A percentile compares a stretch with the other conserved stretches of the same genome.
These are phyloP conservation scores for Pteronotus mesoamericanus DNA, from an alignment of 2,797 vertebrate genomes.

Conservation along the genomic window DNA sequence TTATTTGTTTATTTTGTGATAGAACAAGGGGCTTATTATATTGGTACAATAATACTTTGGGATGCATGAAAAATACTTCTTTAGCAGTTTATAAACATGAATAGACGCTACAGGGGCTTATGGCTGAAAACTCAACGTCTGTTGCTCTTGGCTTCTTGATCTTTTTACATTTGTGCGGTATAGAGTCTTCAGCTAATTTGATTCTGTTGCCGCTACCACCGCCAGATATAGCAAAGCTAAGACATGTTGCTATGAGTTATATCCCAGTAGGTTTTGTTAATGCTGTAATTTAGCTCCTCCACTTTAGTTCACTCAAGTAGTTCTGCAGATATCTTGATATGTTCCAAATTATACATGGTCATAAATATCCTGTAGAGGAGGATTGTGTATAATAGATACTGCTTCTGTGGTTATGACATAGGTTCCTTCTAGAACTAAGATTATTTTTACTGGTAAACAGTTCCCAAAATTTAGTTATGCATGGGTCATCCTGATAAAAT, in stretches of 20 bases:
- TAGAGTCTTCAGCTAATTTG: background rate
- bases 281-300: background rate
- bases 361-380: background rate
- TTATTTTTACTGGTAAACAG: background rate
- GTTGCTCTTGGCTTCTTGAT: slow-evolving; percentile 32
- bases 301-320: background rate
- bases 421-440: background rate
- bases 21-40: background rate
- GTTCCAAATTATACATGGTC: background rate
- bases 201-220: background rate
- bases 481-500: background rate
- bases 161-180: background rate
- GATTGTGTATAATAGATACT: background rate
- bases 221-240: slow-evolving; percentile 30
- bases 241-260: background rate
- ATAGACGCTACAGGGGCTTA: background rate
- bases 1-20: background rate
- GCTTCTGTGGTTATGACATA: background rate
- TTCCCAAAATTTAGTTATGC: background rate
- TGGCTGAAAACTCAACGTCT: background rate
- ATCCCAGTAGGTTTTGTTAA: background rate
- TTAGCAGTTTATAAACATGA: background rate
- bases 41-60: background rate
- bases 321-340: background rate
- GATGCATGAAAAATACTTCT: background rate